A percentile compares a stretch with the other conserved stretches of the same genome.
Evolutionary conservation across 53 echinoderm and acorn worm species (phyloP).

Genomic region (Crossaster papposus): DNA sequence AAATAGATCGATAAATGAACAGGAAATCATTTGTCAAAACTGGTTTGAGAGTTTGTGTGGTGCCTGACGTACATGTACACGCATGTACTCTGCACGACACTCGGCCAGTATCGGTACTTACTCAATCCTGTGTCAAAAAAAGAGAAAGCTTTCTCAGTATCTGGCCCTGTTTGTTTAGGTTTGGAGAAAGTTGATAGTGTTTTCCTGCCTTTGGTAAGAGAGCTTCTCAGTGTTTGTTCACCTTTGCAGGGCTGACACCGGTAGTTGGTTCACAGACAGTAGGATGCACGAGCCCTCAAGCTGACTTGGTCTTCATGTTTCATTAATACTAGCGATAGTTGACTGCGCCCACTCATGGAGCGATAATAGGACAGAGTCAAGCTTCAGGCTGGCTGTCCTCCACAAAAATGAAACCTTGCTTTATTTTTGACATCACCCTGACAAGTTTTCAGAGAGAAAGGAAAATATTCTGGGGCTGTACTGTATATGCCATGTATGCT

Average conservation of each 20-base stretch:
- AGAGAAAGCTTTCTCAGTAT: background rate
- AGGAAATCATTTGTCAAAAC: conserved; percentile 53
- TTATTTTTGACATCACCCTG: background rate
- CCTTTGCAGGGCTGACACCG: conserved; percentile 46
- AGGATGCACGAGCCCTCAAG: conserved; percentile 20
- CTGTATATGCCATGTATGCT: background rate
- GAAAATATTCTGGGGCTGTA: background rate
- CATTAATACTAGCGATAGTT: conserved; percentile 35
- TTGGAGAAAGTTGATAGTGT: conserved; percentile 55
- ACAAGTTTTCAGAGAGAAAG: background rate
- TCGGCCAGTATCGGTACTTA: background rate
- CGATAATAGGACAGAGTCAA: background rate
- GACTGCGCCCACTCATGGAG: conserved; percentile 20
- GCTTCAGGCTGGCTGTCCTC: background rate
- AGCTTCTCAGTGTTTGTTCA: conserved; percentile 46
- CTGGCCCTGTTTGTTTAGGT: conserved; percentile 50
- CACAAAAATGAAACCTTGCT: background rate
- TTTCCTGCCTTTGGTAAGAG: conserved; percentile 59
- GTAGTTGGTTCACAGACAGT: conserved; percentile 26
- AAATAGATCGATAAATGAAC: conserved; percentile 49
- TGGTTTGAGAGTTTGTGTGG: conserved; percentile 3
- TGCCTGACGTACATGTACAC: conserved; percentile 20
- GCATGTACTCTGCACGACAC: background rate
- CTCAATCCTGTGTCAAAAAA: background rate
- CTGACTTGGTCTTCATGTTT: conserved; percentile 44